Percentiles rank a stretch among this genome's conserved stretches.
Conservation (phyloP, 2,888 invertebrate species). For the Portevinia maculata region DNA sequence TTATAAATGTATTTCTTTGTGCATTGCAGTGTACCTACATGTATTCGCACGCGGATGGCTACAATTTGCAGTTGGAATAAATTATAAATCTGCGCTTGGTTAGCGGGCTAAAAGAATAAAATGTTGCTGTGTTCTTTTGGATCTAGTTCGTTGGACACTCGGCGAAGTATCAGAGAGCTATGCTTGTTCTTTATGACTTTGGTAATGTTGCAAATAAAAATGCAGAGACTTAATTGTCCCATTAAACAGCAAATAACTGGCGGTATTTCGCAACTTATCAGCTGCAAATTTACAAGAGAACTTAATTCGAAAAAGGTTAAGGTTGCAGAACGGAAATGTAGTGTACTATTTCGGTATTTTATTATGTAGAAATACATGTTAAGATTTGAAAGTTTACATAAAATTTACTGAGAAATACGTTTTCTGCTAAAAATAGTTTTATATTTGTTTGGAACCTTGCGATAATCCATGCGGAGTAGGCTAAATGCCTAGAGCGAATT, state of each 20-base stretch:
- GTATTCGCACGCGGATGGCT: conserved; percentile 15
- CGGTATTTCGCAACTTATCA: conserved; percentile 1
- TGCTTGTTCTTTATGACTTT: conserved; percentile 10
- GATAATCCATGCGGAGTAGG: no score
- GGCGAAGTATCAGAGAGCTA: neutral
- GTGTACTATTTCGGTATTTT: neutral
- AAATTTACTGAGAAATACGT: no score
- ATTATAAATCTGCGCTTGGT: conserved; percentile 12
- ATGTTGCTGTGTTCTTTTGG: neutral
- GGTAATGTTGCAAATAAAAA: conserved; percentile 37
- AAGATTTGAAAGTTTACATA: neutral
- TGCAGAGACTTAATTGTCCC: conserved; percentile 43
- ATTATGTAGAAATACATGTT: neutral
- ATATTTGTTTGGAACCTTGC: no score
- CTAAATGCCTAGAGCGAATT: no score
- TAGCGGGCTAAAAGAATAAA: conserved; percentile 9
- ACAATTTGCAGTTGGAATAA: conserved; percentile 48
- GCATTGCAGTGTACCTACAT: neutral
- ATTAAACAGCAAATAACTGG: conserved; percentile 44
- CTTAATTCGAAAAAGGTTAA: neutral
- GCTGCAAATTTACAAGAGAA: neutral
- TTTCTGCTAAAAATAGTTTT: no score
- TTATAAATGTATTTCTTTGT: conserved; percentile 39
- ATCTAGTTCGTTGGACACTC: neutral
- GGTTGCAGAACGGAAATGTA: neutral